Percentiles rank a stretch among this genome's conserved stretches.
Evolutionary conservation across 2,888 invertebrate species (phyloP).

Genomic region (Proisotoma minuta): DNA sequence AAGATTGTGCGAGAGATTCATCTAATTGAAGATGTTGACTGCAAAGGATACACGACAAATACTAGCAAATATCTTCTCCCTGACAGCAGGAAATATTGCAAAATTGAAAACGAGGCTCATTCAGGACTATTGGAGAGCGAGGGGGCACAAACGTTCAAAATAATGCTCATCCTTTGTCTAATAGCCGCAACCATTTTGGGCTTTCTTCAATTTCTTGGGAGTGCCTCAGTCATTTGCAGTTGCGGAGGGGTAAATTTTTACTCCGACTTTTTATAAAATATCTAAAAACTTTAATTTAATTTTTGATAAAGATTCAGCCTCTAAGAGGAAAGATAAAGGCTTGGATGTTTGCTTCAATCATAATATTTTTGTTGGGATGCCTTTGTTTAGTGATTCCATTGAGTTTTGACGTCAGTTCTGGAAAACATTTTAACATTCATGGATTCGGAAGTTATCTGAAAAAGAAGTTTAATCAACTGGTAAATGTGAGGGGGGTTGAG

Average conservation of each 20-base stretch:
- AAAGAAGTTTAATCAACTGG: not conserved
- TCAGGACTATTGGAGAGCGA: not conserved
- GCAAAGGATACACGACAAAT: not conserved
- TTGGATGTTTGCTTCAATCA: not conserved
- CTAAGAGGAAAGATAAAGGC: not conserved
- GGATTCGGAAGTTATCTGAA: constrained; percentile 1
- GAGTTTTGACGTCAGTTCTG: not conserved
- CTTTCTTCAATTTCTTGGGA: constrained; percentile 3
- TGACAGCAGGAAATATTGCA: not conserved
- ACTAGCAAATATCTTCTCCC: not conserved
- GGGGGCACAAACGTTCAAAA: not conserved
- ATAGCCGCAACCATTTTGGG: not conserved
- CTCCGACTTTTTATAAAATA: not conserved
- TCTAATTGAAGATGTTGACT: not conserved
- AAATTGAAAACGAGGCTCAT: not conserved
- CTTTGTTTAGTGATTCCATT: constrained; percentile 1
- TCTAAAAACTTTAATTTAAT: not conserved
- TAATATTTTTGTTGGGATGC: constrained; percentile 1
- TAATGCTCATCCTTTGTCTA: constrained; percentile 5
- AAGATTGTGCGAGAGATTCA: constrained; percentile 7
- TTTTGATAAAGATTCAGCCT: not conserved
- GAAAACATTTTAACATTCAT: not conserved
- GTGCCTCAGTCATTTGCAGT: not conserved
- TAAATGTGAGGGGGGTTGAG: not conserved
- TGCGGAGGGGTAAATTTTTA: not conserved